Evolutionary conservation across 2,888 invertebrate species (phyloP).

Genomic region (Listrodromus nycthemerus): DNA sequence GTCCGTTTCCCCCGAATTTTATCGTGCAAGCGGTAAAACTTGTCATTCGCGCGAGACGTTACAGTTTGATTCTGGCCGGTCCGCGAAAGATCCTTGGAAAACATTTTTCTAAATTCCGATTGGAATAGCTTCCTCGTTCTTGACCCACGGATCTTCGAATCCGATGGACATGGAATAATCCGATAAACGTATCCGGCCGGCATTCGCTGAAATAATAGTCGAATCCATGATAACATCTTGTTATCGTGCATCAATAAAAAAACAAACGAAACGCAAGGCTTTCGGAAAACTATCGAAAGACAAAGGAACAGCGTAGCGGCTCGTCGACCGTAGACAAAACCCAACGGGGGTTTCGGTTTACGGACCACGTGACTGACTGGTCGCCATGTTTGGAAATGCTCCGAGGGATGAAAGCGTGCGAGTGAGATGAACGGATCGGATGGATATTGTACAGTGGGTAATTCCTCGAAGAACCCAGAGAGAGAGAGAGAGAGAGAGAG

Average conservation of each 20-base stretch:
- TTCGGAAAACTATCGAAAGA: constrained; percentile 16
- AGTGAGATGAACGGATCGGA: constrained; percentile 28
- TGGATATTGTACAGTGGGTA: constrained; percentile 44
- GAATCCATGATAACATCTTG: too few relatives aligned
- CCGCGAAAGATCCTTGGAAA: constrained; percentile 60
- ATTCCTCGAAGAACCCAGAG: constrained; percentile 54
- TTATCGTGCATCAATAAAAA: too few relatives aligned
- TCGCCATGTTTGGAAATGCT: constrained; percentile 79
- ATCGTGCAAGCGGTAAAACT: constrained; percentile 62
- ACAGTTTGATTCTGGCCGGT: constrained; percentile 47
- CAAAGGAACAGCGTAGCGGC: constrained; percentile 57
- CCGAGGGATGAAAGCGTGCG: constrained; percentile 35
- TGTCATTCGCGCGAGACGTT: constrained; percentile 56
- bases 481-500: constrained; percentile 23
- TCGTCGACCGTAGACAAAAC: constrained; percentile 47
- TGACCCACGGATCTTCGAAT: too few relatives aligned
- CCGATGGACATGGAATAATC: too few relatives aligned
- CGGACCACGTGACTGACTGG: constrained; percentile 75
- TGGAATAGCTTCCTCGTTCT: too few relatives aligned
- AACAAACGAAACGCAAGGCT: too few relatives aligned
- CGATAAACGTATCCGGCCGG: too few relatives aligned
- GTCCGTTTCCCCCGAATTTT: constrained; percentile 57
- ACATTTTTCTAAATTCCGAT: too few relatives aligned
- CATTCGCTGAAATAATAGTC: too few relatives aligned
- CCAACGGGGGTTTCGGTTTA: constrained; percentile 45